Percentiles rank a stretch among this genome's conserved stretches.
These are phyloP conservation scores for Morbakka virulenta DNA, from an alignment of 30 jellyfish, hydroid and myxozoan genomes.

Conservation along the genomic window DNA sequence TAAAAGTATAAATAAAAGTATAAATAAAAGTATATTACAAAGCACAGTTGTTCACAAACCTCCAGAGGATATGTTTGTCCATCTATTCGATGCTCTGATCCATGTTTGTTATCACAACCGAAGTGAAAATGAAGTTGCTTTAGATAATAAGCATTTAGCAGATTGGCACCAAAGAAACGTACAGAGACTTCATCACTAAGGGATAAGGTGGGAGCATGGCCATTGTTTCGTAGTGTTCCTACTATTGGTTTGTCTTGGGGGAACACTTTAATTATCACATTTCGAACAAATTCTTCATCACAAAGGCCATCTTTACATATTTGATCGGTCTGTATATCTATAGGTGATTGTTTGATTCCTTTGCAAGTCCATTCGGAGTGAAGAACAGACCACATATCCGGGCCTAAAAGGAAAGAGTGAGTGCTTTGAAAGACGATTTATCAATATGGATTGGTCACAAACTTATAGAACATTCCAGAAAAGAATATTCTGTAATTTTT, in stretches of 20 bases:
- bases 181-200: constrained; percentile 59
- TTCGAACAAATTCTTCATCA: too few relatives aligned
- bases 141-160: constrained; percentile 68
- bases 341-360: constrained; percentile 93
- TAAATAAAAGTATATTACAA: too few relatives aligned
- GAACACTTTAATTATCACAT: constrained; percentile 50
- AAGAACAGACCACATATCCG: constrained; percentile 84
- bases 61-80: constrained; percentile 83
- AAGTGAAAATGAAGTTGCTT: constrained; percentile 94
- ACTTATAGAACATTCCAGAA: background rate
- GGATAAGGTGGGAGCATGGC: constrained; percentile 97
- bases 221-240: constrained; percentile 83
- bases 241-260: constrained; percentile 82
- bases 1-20: too few relatives aligned
- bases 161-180: constrained; percentile 76
- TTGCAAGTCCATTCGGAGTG: constrained; percentile 94
- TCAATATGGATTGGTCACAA: background rate
- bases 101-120: constrained; percentile 76
- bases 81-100: constrained; percentile 89
- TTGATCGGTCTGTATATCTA: constrained; percentile 60
- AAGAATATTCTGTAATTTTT: background rate
- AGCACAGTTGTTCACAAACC: too few relatives aligned
- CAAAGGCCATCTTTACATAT: constrained; percentile 46
- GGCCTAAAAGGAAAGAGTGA: constrained; percentile 66
- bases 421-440: too few relatives aligned